Base-by-base conservation (phyloP, 2,888 invertebrate genomes). In the Ptilodon capucinus region DNA sequence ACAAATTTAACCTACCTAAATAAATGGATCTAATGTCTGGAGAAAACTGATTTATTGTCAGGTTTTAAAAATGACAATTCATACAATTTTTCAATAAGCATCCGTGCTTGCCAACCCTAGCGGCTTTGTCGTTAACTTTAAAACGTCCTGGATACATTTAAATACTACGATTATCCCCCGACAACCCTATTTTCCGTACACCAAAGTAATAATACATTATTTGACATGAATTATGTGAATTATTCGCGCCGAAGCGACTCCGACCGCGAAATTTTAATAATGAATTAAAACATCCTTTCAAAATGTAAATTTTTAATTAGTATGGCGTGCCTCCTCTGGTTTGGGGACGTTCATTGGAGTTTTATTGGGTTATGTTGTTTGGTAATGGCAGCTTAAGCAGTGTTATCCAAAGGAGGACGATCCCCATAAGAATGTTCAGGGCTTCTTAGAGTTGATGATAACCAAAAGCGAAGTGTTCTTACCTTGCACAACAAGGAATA, bases 281-380 rank as follows among this genome's bases (percentile, higher is more conserved):
- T 87, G 76, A 84, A 88, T 86, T 83, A 80, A 87, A 84, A 81
- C 82, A 81, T 79, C 82, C 87, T 84, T 84, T 83, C 78, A 82
- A 82, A 86, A 87, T 86, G 86, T 86, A 82, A 86, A 90, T 89
- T 87, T 90, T 86, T 89, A 86, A 90, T 89, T 82, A 86, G 79
- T 71, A 76, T 67, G 51, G 64, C 69, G 69, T 50, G 60, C 60
- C 62, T 64, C 63, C 61, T 63, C 61, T 63, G 58, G 49, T 47
- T 57, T 4, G 40, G 40, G 40, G 1, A 16, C 54, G 50, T 46
- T 57, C 54, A 60, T 67, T 50, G 51, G 50, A 43, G 40, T 23
- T 55, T 50, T 51, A 51, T 61, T 64, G 59, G 53, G 52, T 54
- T 57, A 44, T 63, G 53, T 61, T 56, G 51, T 57, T 53, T 40